Base-by-base conservation (phyloP, 1,140 invertebrate species). In the Bombus balteatus region DNA sequence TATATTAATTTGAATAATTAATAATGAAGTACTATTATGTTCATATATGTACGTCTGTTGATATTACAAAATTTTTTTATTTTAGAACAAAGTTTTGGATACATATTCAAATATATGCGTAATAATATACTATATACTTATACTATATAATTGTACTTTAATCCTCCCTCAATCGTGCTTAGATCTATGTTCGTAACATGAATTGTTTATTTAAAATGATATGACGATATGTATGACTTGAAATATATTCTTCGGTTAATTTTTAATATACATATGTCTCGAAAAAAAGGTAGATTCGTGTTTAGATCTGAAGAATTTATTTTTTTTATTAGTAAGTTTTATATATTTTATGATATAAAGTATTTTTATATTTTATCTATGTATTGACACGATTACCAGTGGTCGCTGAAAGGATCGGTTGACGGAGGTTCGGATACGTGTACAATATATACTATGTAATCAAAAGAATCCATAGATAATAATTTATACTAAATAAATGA, bases 1-100 rank as follows among this genome's bases (percentile, higher is more conserved):
- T 62, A 84, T 79, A 90, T 59, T 87, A 79, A 78, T 18, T 34
- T 81, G 0, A 71, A 2, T 15, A 70, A 39, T 47, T 47, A 47
- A 47, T 47, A 47, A 47, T 47, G 47, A 59, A 13, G 53, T 71
- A 22, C 66, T 75, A 39, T 39, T 73, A 41, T 62, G 32, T 43
- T 43, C 4, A n/a, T 39, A 32, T 79, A 47, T 47, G 32, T 79
- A 84, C 10, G 39, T 80, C 65, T 28, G 18, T 28, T 34, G 65
- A 18, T n/a, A 34, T 28, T 22, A 53, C 2, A 41, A 76, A 66
- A 28, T 13, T 25, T 43, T 57, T 47, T 83, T 70, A 39, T 57
- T 43, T 39, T 70, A 78, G 3, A 78, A 28, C 22, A 43, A 43
- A 32, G 22, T 22, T 32, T 53, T 37, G 39, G 3, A 41, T 34